phyloP scores from a whole-genome alignment of 1,140 invertebrate species.

The Calosoma granatense region DNA sequence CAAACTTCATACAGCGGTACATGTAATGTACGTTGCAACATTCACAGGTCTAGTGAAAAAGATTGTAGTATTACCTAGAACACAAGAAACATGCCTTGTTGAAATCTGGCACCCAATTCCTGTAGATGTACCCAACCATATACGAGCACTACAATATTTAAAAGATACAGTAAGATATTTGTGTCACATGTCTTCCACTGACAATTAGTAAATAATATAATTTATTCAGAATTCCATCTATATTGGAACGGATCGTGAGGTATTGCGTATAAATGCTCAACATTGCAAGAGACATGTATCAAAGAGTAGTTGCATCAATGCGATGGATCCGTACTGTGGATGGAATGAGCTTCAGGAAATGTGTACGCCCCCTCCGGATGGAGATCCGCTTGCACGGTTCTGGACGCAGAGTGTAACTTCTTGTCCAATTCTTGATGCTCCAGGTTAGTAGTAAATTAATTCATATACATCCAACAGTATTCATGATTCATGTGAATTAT shows the following conservation, averaged over 20 bases:
- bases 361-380: constrained; percentile 57
- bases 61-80: constrained; percentile 58
- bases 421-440: constrained; percentile 50
- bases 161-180: constrained; percentile 69
- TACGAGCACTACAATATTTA: constrained; percentile 65
- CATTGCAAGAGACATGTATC: constrained; percentile 65
- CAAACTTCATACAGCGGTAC: constrained; percentile 50
- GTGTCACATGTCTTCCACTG: constrained; percentile 15
- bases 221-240: constrained; percentile 66
- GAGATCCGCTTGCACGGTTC: constrained; percentile 46
- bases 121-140: constrained; percentile 38
- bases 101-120: constrained; percentile 72
- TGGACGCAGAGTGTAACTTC: constrained; percentile 62
- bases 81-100: constrained; percentile 66
- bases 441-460: constrained; percentile 25
- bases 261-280: constrained; percentile 63
- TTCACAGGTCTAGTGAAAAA: constrained; percentile 68
- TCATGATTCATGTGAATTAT: constrained; percentile 11
- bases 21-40: constrained; percentile 73
- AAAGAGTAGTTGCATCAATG: constrained; percentile 62
- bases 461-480: too few species aligned
- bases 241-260: constrained; percentile 58
- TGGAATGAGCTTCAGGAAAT: constrained; percentile 68
- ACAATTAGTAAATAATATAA: not conserved
- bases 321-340: constrained; percentile 89